Base-by-base conservation (phyloP, 2,113 vertebrate genomes). In the Spilogale gracilis region DNA sequence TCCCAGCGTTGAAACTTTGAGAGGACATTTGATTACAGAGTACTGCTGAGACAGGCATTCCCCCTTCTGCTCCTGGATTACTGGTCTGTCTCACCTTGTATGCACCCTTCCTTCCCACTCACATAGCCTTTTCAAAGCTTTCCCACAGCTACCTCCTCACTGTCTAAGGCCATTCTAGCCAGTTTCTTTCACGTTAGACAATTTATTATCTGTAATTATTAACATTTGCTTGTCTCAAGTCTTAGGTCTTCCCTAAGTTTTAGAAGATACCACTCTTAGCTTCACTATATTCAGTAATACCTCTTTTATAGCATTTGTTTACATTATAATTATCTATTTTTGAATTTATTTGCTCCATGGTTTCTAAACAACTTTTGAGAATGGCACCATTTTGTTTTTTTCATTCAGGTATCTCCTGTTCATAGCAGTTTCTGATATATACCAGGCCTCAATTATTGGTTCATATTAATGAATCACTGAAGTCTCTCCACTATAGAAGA, bases 261-360 rank as follows among this genome's bases (percentile, higher is more conserved):
- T 50, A 65, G 23, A 71, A 81, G 52, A 23, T 16, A 69, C 13
- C 11, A 48, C 38, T 86, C 32, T 74, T 16, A 69, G 73, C 58
- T 21, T 90, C 32, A 23, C 13, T 60, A 17, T 3, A 80, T 73
- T 58, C 58, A 78, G 1, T 23, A 87, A 54, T 48, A 60, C 12
- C 3, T 43, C 25, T 78, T 65, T 54, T 63, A 93, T 60, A 76
- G 63, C 16, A 60, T 71, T 86, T 90, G 52, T 71, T 48, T 48
- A 60, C 12, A 79, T 30, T 54, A 50, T 61, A 71, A 89, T 79
- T 94, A 27, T 63, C 60, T 96, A 69, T 45, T 82, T 96, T 82
- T 93, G 2, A 96, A 69, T 71, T 58, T 50, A 50, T 82, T 81
- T 96, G 52, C 58, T 20, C 38, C 11, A 9, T 79, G 61, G 18